A percentile compares a stretch with the other conserved stretches of the same genome.
phyloP scores from a whole-genome alignment of 2,888 invertebrate species.

The Ptilodon capucinus region DNA sequence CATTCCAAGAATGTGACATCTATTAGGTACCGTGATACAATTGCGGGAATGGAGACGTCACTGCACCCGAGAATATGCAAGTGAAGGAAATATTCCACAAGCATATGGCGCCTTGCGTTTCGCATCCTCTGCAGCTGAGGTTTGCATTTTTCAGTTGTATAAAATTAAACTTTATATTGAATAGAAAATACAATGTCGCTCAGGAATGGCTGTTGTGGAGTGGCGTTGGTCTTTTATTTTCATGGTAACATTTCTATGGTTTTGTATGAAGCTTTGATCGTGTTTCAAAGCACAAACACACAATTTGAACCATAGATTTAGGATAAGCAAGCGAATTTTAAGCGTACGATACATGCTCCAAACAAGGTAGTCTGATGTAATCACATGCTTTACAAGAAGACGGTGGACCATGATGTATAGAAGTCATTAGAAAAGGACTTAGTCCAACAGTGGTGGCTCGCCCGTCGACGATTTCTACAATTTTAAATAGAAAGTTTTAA shows the following conservation, averaged over 20 bases:
- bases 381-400: too few relatives aligned
- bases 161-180: conserved; percentile 34
- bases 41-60: conserved; percentile 14
- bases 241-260: background rate
- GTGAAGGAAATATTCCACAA: conserved; percentile 24
- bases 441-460: too few relatives aligned
- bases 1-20: conserved; percentile 33
- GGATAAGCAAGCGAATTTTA: too few relatives aligned
- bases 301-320: too few relatives aligned
- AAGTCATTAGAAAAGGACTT: too few relatives aligned
- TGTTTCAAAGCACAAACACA: too few relatives aligned
- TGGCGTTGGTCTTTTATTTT: background rate
- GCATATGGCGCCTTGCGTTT: conserved; percentile 24
- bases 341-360: too few relatives aligned
- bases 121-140: conserved; percentile 18
- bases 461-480: too few relatives aligned
- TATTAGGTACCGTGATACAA: conserved; percentile 39
- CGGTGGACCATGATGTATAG: too few relatives aligned
- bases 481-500: too few relatives aligned
- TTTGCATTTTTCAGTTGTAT: conserved; percentile 32
- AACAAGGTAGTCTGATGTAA: too few relatives aligned
- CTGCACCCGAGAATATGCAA: conserved; percentile 28
- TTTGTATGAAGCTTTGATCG: too few relatives aligned
- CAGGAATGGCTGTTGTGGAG: conserved; percentile 3
- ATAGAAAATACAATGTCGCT: conserved; percentile 16